Evolutionary conservation across 2,888 invertebrate species (phyloP), one percentile per base, ranked within the genome.

Genomic region (Amblyjoppa proteus): DNA sequence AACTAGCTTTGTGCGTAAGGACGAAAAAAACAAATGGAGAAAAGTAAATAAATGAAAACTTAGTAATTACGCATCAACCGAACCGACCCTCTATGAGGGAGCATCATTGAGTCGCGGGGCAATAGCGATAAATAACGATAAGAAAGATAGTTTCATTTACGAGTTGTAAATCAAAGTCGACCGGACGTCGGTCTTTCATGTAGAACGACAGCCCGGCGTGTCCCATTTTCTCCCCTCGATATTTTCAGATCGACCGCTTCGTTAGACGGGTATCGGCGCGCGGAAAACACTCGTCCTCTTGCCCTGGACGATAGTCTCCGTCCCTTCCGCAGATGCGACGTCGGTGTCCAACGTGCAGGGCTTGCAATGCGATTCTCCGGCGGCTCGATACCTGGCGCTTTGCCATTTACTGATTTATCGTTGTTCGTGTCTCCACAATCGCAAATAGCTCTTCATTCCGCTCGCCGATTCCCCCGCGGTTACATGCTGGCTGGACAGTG

Each of bases 321-420:
- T 73, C 20, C 20, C 20, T 20, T 20, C 38, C 13, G 31, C 4
- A 61, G 9, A 28, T 11, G 9, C 31, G 9, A 28, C 31, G 16
- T 6, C 3, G 45, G 49, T 38, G 51, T 58, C 28, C 38, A n/a
- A 61, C 49, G 31, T 70, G 28, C 51, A 51, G 25, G 45, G 49
- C 31, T 70, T 45, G 58, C 69, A 28, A 41, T 16, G 45, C 79
- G 75, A 56, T 75, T 78, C 79, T 79, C 71, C 49, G 20, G 41
- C 45, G 69, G 41, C 41, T 66, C 74, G 81, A 70, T 78, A 78
- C 74, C 68, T 81, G 78, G 81, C 78, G 51, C 61, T 79, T 64
- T 81, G 81, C 81, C 86, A 84, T 84, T 81, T 75, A 74, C 81
- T 81, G 86, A 86, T 86, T 81, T 86, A 84, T 86, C 78, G 84